Evolutionary conservation across 2,888 invertebrate genomes (phyloP), one percentile per base, ranked within the genome.

Genomic region (Petrophora chlorosata): DNA sequence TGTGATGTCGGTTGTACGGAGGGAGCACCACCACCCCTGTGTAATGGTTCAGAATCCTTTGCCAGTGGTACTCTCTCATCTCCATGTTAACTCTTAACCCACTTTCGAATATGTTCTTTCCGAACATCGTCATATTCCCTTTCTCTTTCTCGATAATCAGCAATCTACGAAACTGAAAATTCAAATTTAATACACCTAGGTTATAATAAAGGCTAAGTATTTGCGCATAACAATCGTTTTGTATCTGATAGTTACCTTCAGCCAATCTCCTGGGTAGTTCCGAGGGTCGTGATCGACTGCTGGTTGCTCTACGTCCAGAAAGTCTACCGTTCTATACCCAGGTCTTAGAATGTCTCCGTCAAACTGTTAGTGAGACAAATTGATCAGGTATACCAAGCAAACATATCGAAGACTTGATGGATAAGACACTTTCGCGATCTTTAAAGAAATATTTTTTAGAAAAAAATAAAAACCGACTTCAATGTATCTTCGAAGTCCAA

Each of bases 291-390:
- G 82, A 9, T 73, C 70, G 3, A 65, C 60, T 0, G 77, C 86
- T 0, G 87, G 67, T 46, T 89, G 90, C 53, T 90, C 90, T 4
- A 89, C 51, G 39, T 88, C 87, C n/a, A 90, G 58, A 41, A 90
- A 70, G 54, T 90, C 90, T 5, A 90, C 85, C 0, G 90, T 88
- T 2, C 90, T 76, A 53, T 89, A 90, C 2, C 90, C 90, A 9
- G 90, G 89, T 56, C 84, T 85, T 25, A 90, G 58, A 26, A 90
- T 80, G 41, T 88, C 83, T 1, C 86, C 88, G 19, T 89, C 85
- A 42, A 90, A 88, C 90, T 89, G 72, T 35, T 2, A n/a, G 22
- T 16, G 44, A 28, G 12, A 28, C 12, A 12, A 4, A 12, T 12
- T 28, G 9, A 10, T 25, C 3, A 2, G n/a, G n/a, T n/a, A 8